phyloP scores from a whole-genome alignment of 2,113 vertebrate genomes.

The Nothocercus julius region DNA sequence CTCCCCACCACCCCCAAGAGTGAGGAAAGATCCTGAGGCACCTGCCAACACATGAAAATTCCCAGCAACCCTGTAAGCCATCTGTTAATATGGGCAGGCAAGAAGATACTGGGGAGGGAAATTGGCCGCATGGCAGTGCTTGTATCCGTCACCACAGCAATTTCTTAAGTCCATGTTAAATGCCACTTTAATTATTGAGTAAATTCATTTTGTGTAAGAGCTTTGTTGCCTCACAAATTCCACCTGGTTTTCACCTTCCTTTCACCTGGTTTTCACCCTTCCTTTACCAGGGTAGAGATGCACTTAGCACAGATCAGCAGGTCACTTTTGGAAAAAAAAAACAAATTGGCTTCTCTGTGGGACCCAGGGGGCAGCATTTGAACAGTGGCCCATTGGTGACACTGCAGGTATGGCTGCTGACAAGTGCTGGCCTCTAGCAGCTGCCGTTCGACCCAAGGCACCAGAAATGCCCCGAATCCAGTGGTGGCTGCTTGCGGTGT shows the following conservation, averaged over 20 bases:
- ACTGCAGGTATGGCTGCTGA: not conserved
- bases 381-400: not conserved
- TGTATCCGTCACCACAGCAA: not conserved
- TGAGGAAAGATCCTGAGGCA: slow-evolving; percentile 24
- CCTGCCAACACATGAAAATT: not conserved
- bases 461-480: not conserved
- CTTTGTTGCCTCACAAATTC: not conserved
- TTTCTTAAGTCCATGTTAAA: not conserved
- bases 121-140: not conserved
- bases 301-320: not conserved
- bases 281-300: not conserved
- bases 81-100: slow-evolving; percentile 16
- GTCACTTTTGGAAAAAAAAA: not conserved
- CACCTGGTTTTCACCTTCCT: not conserved
- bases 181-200: not conserved
- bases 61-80: not conserved
- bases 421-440: slow-evolving; percentile 13
- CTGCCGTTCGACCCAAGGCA: not conserved
- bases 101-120: not conserved
- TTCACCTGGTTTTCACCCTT: not conserved
- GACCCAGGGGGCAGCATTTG: not conserved
- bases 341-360: not conserved
- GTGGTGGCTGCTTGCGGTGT: not conserved
- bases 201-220: not conserved
- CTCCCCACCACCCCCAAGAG: not conserved